phyloP scores from a whole-genome alignment of 2,888 invertebrate species.

The Hydrotaea cyrtoneurina region DNA sequence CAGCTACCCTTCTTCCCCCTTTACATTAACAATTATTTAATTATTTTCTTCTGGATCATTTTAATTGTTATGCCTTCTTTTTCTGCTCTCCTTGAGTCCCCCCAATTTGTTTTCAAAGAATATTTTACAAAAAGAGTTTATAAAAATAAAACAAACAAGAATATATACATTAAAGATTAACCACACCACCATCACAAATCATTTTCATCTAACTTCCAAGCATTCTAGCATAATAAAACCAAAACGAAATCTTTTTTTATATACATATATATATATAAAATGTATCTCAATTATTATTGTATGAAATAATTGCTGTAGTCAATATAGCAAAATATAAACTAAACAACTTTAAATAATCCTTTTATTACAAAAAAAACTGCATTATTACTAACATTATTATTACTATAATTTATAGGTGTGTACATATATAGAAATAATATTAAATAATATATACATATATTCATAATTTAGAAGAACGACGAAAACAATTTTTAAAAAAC shows the following conservation, averaged over 20 bases:
- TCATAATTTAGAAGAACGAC: conserved; percentile 17
- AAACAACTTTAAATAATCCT: conserved; percentile 63
- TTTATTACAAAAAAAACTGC: conserved; percentile 65
- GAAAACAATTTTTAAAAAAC: background rate
- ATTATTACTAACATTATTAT: background rate
- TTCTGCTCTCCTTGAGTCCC: background rate
- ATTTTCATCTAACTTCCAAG: conserved; percentile 38
- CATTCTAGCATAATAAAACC: conserved; percentile 8
- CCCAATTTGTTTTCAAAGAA: background rate
- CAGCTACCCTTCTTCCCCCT: background rate
- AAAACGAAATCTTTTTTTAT: conserved; percentile 16
- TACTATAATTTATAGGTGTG: conserved; percentile 49
- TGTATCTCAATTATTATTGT: conserved; percentile 52
- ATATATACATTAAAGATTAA: conserved; percentile 5
- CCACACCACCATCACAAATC: background rate
- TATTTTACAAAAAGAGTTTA: background rate
- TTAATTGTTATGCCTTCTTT: background rate
- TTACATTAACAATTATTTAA: background rate
- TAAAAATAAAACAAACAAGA: background rate
- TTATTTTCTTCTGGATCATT: background rate
- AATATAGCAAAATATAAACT: conserved; percentile 70
- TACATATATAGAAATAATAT: conserved; percentile 46
- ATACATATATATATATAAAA: too few relatives aligned
- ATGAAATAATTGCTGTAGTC: conserved; percentile 56
- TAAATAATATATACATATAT: background rate